Evolutionary conservation across 2,797 vertebrate species (phyloP), one percentile per base, ranked within the genome.

Genomic region (Chelidonichthys spinosus): DNA sequence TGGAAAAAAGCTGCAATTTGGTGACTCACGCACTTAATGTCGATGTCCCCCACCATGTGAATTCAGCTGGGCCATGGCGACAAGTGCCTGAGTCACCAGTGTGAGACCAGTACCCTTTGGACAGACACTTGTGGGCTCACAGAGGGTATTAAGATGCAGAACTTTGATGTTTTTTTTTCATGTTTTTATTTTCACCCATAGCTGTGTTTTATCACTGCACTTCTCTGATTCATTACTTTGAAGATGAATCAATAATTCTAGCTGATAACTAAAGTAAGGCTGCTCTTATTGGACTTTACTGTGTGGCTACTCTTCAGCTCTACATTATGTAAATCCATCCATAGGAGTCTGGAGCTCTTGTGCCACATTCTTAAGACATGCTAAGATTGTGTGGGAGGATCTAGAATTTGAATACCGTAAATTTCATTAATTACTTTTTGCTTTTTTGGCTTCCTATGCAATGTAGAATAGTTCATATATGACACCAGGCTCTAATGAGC

Each of bases 11-110:
- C 85, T 79, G 74, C 78, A 84, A 87, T 89, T 89, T 89, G 85
- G 84, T 93, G 90, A 92, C 81, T 91, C 90, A 90, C 13, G 2
- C 82, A 46, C 79, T 86, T 85, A 63, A 68, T 55, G 79, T 85
- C 47, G 54, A 89, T 86, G 83, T 88, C 79, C 81, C 81, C 85
- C 80, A 87, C 81, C 69, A 54, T 60, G 71, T 54, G 74, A 71
- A 87, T 84, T 87, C 75, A 79, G 76, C 76, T 56, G 44, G 81
- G 55, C 84, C 75, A 54, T 74, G 67, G 85, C 83, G 86, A 90
- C 88, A 87, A 85, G 87, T 72, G 85, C 58, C 64, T 81, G 77
- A 89, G 60, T 86, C 83, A 85, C 72, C 39, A 74, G 36, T 9
- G 62, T 63, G 55, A 74, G 44, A 66, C 65, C 59, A 33, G 50